Base-by-base conservation (phyloP, 2,888 invertebrate genomes). In the Meta bourneti region DNA sequence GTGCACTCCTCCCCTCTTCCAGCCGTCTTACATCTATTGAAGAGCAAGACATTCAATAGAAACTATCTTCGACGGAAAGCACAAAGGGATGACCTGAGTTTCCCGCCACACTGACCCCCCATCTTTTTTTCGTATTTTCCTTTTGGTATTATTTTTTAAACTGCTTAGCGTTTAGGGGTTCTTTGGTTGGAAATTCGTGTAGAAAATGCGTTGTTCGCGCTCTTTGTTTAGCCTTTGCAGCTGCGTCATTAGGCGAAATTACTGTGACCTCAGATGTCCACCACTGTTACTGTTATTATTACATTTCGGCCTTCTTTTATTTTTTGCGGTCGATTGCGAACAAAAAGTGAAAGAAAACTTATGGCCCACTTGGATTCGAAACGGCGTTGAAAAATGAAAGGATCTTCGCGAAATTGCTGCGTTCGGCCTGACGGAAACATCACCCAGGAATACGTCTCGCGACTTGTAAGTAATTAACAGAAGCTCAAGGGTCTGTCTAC, bases 221-320 rank as follows among this genome's bases (percentile, higher is more conserved):
- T 90, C 90, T 90, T 90, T 90, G 90, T 90, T 90, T 90, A 84
- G 84, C 71, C 74, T 78, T 51, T 88, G 85, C 90, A 90, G 90
- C 85, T 90, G 85, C 90, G 72, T 90, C 90, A 90, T 90, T 90
- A 90, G 90, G 34, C 72, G 90, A 90, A 90, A 90, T 90, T 85
- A 85, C 85, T 80, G 79, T 85, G 90, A 85, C 85, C 90, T 85
- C 90, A 79, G 80, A 78, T 83, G 49, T 90, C 89, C 54, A 75
- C 75, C 83, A 75, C 83, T 89, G 72, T 34, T 54, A 71, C 72
- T 85, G 61, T 85, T 84, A 77, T 90, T 84, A 75, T 75, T 81
- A 34, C 49, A 61, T 83, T 83, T 82, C 19, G 72, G 54, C 34
- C 48, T 54, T 61, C 16, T 61, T 79, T 87, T 61, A 34, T 82